A percentile compares a stretch with the other conserved stretches of the same genome.
Conservation (phyloP, 2,113 vertebrate genomes). For the Ondatra zibethicus region DNA sequence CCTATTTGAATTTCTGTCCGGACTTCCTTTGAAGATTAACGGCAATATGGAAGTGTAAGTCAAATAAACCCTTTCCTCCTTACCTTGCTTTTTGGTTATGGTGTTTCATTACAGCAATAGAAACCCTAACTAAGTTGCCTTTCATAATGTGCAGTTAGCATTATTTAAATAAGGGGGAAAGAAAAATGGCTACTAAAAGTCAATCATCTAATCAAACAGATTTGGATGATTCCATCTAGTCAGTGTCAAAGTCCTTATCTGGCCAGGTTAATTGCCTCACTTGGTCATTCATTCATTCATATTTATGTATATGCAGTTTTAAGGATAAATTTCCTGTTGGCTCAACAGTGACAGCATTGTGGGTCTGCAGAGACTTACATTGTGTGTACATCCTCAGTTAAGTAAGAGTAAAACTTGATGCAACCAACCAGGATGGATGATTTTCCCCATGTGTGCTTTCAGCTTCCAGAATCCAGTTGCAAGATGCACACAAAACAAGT, state of each 20-base stretch:
- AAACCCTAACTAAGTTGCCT: background rate
- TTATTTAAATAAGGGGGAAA: conserved; percentile 1
- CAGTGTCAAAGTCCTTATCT: conserved; percentile 1
- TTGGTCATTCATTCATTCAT: background rate
- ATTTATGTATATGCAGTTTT: background rate
- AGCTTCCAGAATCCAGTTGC: background rate
- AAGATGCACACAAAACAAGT: background rate
- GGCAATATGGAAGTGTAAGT: background rate
- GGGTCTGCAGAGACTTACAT: background rate
- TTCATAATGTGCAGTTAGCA: background rate
- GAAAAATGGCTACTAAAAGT: background rate
- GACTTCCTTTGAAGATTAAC: background rate
- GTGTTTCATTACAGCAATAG: background rate
- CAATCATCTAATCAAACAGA: background rate
- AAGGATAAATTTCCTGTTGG: background rate
- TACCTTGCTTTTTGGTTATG: background rate
- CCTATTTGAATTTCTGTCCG: background rate
- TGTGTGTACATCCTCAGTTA: background rate
- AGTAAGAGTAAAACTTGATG: background rate
- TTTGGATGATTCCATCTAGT: background rate
- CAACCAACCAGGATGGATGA: background rate
- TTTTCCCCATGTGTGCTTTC: background rate
- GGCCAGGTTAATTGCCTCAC: background rate
- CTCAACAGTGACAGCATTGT: background rate
- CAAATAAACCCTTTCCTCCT: background rate